Percentiles rank a stretch among this genome's conserved stretches.
phyloP scores from a whole-genome alignment of 2,113 vertebrate genomes.

The Nanorana parkeri region DNA sequence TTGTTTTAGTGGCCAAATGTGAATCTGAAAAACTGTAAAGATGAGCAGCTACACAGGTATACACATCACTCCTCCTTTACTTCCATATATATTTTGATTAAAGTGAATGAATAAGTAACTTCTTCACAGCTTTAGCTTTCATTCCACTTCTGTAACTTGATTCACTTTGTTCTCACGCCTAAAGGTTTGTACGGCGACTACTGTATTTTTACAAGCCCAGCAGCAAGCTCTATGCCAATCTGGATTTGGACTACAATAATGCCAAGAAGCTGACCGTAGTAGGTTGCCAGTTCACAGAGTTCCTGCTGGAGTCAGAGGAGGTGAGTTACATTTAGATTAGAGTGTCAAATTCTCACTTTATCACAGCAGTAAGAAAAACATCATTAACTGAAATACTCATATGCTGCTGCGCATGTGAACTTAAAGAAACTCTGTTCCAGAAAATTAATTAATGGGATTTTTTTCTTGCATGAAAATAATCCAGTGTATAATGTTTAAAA shows the following conservation, averaged over 20 bases:
- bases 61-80: not conserved
- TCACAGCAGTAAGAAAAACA: too few relatives aligned
- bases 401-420: too few relatives aligned
- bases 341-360: too few relatives aligned
- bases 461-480: too few relatives aligned
- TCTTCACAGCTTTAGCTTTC: not conserved
- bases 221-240: conserved; percentile 89
- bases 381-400: too few relatives aligned
- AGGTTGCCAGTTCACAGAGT: conserved; percentile 94
- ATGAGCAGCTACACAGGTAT: conserved; percentile 97
- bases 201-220: conserved; percentile 97
- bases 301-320: conserved; percentile 95
- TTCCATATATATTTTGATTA: too few relatives aligned
- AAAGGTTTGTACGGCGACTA: conserved; percentile 91
- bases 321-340: conserved; percentile 66
- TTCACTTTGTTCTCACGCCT: not conserved
- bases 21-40: conserved; percentile 96
- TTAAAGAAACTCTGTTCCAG: too few relatives aligned
- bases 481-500: too few relatives aligned
- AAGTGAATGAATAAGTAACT: not conserved
- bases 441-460: too few relatives aligned
- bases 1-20: conserved; percentile 92
- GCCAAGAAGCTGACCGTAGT: conserved; percentile 94
- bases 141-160: not conserved
- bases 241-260: conserved; percentile 89